Base-by-base conservation (phyloP, 2,888 invertebrate species). In the Chrysina gloriosa region DNA sequence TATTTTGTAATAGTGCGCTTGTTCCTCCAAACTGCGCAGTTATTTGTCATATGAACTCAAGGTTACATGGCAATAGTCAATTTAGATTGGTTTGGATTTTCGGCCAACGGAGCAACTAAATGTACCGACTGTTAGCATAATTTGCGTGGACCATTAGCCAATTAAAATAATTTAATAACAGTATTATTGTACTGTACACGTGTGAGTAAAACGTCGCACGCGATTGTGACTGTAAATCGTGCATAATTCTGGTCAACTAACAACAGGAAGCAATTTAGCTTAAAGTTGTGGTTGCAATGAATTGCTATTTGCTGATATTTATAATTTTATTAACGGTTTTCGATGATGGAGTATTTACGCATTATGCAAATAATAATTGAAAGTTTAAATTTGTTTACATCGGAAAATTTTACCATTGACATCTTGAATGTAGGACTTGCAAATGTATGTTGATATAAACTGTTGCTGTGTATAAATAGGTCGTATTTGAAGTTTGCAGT, bases 1-100 rank as follows among this genome's bases (percentile, higher is more conserved):
- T 70, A 65, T 69, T 72, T 72, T 69, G 69, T 67, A 69, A 71
- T 65, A 58, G 71, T 70, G 66, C 69, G 70, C 63, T 58, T 70
- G 70, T 70, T 67, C 70, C 68, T 66, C 34, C 23, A 47, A 63
- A 69, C 66, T 72, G 69, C 70, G 70, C 69, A 69, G 72, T 70
- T 68, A 65, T 69, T 70, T 68, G 69, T 65, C 58, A 66, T 61
- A 63, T 48, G 58, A 61, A 58, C 61, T 56, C 70, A 72, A 72
- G 72, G 72, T 65, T 69, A 67, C 56, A 21, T 19, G 31, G 34
- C 25, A 39, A 58, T 39, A 50, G 50, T 25, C 36, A 63, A 50
- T 63, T 63, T 29, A 36, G 25, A 50, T 36, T 23, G 56, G 56
- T 34, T 56, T 56, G 50, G 34, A 63, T 50, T 36, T 63, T 63